A percentile compares a stretch with the other conserved stretches of the same genome.
These are phyloP conservation scores for Polyergus mexicanus DNA, from an alignment of 1,140 invertebrate species.

Conservation along the genomic window DNA sequence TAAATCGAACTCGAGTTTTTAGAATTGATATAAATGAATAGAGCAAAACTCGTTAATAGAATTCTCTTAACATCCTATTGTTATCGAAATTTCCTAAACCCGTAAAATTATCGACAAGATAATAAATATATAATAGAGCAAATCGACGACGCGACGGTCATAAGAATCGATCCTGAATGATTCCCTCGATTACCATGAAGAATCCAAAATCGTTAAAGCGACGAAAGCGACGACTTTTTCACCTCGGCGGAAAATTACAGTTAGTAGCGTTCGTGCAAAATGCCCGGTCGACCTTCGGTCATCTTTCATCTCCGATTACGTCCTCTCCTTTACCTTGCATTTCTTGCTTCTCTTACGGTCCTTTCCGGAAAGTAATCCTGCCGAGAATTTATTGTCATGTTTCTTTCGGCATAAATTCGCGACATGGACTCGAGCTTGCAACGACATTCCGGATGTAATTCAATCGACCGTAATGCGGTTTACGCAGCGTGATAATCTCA, in stretches of 20 bases:
- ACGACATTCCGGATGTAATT: conserved; percentile 56
- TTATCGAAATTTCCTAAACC: conserved; percentile 29
- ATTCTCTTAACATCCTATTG: conserved; percentile 16
- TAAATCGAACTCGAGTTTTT: neutral
- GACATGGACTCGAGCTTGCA: conserved; percentile 23
- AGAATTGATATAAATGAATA: neutral
- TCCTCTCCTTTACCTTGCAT: neutral
- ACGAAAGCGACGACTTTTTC: conserved; percentile 20
- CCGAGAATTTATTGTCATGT: conserved; percentile 35
- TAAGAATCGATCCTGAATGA: conserved; percentile 17
- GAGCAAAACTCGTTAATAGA: conserved; percentile 16
- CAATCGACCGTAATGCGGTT: conserved; percentile 63
- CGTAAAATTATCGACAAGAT: neutral
- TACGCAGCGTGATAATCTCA: conserved; percentile 62
- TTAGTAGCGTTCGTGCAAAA: conserved; percentile 28
- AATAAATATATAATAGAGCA: conserved; percentile 44
- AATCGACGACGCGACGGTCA: neutral
- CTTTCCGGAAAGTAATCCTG: conserved; percentile 38
- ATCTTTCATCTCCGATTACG: conserved; percentile 58
- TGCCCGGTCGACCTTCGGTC: conserved; percentile 30
- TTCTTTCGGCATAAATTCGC: conserved; percentile 53
- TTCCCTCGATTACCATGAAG: conserved; percentile 44
- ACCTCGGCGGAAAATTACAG: conserved; percentile 34
- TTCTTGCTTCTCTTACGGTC: conserved; percentile 31
- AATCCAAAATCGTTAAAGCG: conserved; percentile 19